Evolutionary conservation across 2,888 invertebrate genomes (phyloP), one percentile per base, ranked within the genome.

Genomic region (Odontomyia ornata): DNA sequence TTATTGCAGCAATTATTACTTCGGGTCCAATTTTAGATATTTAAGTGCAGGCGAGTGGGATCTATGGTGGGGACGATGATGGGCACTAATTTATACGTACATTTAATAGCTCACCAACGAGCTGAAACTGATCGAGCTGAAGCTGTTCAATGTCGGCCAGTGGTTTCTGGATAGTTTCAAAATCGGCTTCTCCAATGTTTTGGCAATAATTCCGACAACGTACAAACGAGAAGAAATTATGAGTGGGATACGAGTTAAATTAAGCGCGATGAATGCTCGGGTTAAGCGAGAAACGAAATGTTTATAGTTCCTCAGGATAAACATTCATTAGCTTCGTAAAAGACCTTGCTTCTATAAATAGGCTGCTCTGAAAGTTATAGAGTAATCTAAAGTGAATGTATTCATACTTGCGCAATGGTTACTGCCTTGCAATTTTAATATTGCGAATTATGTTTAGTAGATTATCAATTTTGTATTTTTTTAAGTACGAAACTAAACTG

Each of bases 21-120:
- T 36, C 13, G 27, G 43, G 27, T 27, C 60, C 23, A 60, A 73
- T 57, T 73, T 60, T 18, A 73, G 73, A 73, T 73, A 27, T 30
- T 47, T 25, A 11, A n/a, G 13, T 46, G n/a, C n/a, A 13, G 4
- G 46, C 25, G 23, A 69, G 69, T 25, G 36, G 67, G 67, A 47
- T 5, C 25, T 13, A 21, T 46, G 57, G 73, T 60, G 57, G 57
- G 36, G 36, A 21, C 57, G 73, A 57, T 73, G 57, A 73, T 73
- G 60, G 60, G 21, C 25, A 23, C 73, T 73, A 73, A 73, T 73
- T 73, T 73, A 73, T 73, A 57, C 57, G 60, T 73, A 57, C 28
- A 36, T 73, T 73, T 73, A 73, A 73, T 73, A 60, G 73, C 60
- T 3, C 56, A 25, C 46, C 52, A 72, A 30, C 57, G n/a, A 57